Conservation (phyloP, 2,888 invertebrate species). For the Scaptodrosophila latifasciaeformis region DNA sequence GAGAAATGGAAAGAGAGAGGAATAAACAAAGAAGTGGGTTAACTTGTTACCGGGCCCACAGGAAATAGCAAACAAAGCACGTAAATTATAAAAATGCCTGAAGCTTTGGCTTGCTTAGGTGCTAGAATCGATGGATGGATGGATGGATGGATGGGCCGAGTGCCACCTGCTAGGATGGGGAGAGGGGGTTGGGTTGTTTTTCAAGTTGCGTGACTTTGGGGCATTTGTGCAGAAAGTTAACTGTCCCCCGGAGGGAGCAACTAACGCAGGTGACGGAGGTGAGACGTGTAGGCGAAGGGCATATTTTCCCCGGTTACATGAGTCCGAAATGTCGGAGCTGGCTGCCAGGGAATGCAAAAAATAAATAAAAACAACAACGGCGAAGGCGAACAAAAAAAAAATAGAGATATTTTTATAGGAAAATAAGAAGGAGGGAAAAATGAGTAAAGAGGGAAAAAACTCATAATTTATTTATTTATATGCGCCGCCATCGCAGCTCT, state of each 20-base stretch:
- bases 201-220: slow-evolving; percentile 56
- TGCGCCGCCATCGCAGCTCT: slow-evolving; percentile 39
- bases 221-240: slow-evolving; percentile 43
- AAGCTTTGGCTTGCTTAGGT: not conserved
- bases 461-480: slow-evolving; percentile 67
- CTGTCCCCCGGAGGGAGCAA: slow-evolving; percentile 23
- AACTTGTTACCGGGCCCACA: slow-evolving; percentile 49
- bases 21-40: slow-evolving; percentile 40
- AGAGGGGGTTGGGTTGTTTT: too few species aligned
- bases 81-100: slow-evolving; percentile 66
- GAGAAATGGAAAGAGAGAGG: too few species aligned
- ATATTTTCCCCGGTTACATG: not conserved
- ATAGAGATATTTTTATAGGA: slow-evolving; percentile 15
- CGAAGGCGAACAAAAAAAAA: too few species aligned
- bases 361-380: slow-evolving; percentile 2
- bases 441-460: slow-evolving; percentile 41
- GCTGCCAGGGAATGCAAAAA: slow-evolving; percentile 44
- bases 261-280: not conserved
- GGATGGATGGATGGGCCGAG: too few species aligned
- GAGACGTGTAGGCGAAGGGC: too few species aligned
- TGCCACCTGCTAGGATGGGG: too few species aligned
- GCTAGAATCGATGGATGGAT: not conserved
- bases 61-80: slow-evolving; percentile 63
- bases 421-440: slow-evolving; percentile 25
- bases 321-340: too few species aligned